These are phyloP conservation scores for Heliothis subflexa DNA, from an alignment of 1,140 invertebrate genomes.

Conservation along the genomic window DNA sequence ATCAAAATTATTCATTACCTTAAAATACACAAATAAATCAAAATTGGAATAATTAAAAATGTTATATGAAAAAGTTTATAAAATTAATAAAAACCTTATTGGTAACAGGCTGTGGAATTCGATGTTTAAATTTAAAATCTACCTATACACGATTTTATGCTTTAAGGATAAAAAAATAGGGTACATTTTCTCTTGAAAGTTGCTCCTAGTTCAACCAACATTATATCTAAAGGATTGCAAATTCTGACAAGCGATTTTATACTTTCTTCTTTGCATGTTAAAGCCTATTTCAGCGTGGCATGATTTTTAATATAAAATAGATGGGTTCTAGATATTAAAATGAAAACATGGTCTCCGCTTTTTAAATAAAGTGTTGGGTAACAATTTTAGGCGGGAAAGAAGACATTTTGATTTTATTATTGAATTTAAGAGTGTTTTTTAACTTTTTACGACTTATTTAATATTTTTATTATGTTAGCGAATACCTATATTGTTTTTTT, in stretches of 20 bases:
- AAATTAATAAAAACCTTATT: conserved; percentile 1
- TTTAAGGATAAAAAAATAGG: not conserved
- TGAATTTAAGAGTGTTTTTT: not conserved
- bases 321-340: conserved; percentile 16
- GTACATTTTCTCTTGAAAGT: not conserved
- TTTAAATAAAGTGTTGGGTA: conserved; percentile 11
- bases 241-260: not conserved
- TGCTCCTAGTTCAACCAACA: not conserved
- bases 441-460: not conserved
- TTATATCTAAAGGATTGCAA: not conserved
- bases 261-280: not conserved
- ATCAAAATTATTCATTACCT: not conserved
- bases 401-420: conserved; percentile 27
- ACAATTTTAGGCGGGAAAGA: conserved; percentile 10
- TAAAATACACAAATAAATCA: not conserved
- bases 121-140: not conserved
- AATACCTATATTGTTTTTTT: not conserved
- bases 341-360: conserved; percentile 6
- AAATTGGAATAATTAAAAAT: not conserved
- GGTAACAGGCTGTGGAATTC: not conserved
- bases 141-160: not conserved
- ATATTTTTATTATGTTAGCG: not conserved
- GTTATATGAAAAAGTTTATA: not conserved
- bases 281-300: not conserved
- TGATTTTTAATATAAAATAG: conserved; percentile 22